Conservation (phyloP, 1,140 invertebrate genomes). For the Pseudomyrmex gracilis region DNA sequence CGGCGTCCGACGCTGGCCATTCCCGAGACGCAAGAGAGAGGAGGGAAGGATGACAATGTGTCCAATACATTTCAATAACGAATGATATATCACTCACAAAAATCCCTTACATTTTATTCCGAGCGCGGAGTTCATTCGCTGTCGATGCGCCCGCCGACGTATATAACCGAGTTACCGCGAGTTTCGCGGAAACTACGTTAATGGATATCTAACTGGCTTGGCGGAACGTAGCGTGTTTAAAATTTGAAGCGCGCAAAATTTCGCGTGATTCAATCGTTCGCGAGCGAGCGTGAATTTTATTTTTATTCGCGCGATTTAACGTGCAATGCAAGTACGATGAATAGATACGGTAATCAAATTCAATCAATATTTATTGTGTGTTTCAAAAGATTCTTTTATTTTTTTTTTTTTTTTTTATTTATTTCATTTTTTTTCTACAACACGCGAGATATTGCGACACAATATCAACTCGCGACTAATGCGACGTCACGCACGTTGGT, state of each 20-base stretch:
- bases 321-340: not conserved
- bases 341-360: too few species aligned
- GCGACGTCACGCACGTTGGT: not conserved
- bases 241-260: constrained; percentile 38
- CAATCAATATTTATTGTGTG: too few species aligned
- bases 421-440: too few species aligned
- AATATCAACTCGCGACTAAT: not conserved
- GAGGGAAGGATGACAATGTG: not conserved
- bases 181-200: not conserved
- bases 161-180: not conserved
- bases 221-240: not conserved
- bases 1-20: not conserved
- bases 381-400: too few species aligned
- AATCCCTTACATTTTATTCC: not conserved
- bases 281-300: not conserved
- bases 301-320: not conserved
- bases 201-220: constrained; percentile 12
- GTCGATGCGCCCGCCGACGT: not conserved
- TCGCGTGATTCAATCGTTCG: constrained; percentile 10
- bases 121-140: not conserved
- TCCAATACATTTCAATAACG: constrained; percentile 25
- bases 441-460: not conserved
- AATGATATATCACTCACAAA: constrained; percentile 27
- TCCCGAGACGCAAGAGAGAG: not conserved
- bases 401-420: too few species aligned